Evolutionary conservation across 2,888 invertebrate genomes (phyloP).

Genomic region (Thera britannica): DNA sequence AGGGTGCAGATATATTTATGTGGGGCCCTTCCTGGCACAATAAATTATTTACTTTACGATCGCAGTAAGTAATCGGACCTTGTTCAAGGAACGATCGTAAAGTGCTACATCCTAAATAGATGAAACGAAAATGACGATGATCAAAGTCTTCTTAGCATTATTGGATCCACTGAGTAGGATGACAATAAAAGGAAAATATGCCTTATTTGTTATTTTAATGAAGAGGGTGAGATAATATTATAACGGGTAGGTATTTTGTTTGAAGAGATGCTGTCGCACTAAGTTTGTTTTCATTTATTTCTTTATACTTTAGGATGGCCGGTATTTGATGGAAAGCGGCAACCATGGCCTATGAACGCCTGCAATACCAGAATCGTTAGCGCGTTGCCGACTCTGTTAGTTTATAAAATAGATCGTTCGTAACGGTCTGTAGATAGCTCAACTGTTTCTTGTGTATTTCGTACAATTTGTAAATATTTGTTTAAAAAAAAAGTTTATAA

Average conservation of each 20-base stretch:
- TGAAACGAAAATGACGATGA: constrained; percentile 53
- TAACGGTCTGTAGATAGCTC: too few species aligned
- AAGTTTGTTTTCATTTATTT: neutral
- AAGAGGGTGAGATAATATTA: constrained; percentile 12
- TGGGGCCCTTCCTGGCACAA: constrained; percentile 50
- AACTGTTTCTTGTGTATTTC: too few species aligned
- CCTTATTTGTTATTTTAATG: constrained; percentile 15
- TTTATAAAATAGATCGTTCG: too few species aligned
- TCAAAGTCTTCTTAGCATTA: constrained; percentile 46
- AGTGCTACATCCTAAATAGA: constrained; percentile 64
- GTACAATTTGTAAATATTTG: too few species aligned
- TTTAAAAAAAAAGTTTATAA: too few species aligned
- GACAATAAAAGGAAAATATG: constrained; percentile 32
- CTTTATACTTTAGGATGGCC: neutral
- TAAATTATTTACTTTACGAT: constrained; percentile 79
- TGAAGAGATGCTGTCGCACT: neutral
- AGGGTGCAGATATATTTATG: constrained; percentile 63
- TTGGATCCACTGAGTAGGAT: constrained; percentile 33
- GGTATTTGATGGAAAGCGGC: too few species aligned
- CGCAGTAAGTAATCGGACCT: constrained; percentile 73
- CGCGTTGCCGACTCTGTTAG: too few species aligned
- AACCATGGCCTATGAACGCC: too few species aligned
- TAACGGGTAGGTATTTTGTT: constrained; percentile 2
- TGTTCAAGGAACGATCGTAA: constrained; percentile 64
- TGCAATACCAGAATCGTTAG: too few species aligned